Evolutionary conservation across 2,888 invertebrate species (phyloP).

Genomic region (Lepidochrysops patricia): DNA sequence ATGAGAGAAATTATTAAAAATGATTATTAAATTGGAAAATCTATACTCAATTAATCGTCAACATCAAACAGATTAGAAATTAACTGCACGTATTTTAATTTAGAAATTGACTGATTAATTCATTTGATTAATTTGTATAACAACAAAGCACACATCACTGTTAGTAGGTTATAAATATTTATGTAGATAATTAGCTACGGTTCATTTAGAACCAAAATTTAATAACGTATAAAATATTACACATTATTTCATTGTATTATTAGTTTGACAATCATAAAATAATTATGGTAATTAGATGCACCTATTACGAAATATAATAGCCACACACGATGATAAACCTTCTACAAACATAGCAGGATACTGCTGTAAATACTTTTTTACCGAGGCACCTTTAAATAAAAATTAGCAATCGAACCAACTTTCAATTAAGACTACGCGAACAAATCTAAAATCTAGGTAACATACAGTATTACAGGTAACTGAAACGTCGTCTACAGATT

Average conservation of each 20-base stretch:
- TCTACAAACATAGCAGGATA: too few relatives aligned
- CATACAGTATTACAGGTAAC: neutral
- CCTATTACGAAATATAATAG: neutral
- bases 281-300: neutral
- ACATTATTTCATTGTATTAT: neutral
- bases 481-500: neutral
- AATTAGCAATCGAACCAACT: neutral
- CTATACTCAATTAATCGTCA: too few relatives aligned
- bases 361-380: neutral
- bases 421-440: too few relatives aligned
- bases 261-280: neutral
- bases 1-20: too few relatives aligned
- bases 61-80: too few relatives aligned
- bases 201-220: slow-evolving; percentile 1
- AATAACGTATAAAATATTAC: neutral
- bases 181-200: neutral
- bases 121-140: neutral
- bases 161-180: slow-evolving; percentile 6
- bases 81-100: neutral
- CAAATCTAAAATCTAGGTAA: too few relatives aligned
- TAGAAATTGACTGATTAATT: neutral
- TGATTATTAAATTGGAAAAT: too few relatives aligned
- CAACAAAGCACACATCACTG: neutral
- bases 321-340: too few relatives aligned
- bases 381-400: neutral